Conservation (phyloP, 2,888 invertebrate genomes). For the Sceliomorpha sp. region DNA sequence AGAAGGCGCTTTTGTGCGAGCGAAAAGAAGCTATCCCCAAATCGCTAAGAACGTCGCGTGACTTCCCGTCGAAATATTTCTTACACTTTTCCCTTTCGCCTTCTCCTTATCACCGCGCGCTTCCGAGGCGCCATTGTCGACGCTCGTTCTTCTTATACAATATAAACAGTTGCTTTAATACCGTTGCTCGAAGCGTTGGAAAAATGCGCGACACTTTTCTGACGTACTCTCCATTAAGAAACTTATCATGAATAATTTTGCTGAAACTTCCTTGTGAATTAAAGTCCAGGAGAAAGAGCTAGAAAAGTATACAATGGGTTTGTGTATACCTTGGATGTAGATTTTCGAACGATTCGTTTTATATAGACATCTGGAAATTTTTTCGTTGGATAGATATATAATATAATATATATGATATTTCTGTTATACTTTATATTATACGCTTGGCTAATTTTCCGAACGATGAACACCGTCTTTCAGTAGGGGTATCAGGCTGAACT, state of each 20-base stretch:
- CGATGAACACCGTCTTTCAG: too few relatives aligned
- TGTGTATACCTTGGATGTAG: too few relatives aligned
- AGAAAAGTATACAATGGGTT: neutral
- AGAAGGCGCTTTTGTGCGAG: too few relatives aligned
- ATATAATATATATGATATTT: too few relatives aligned
- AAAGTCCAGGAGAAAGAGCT: conserved; percentile 21
- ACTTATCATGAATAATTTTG: conserved; percentile 46
- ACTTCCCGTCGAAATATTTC: conserved; percentile 23
- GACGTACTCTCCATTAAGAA: too few relatives aligned
- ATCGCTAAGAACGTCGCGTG: conserved; percentile 16
- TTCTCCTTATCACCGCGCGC: neutral
- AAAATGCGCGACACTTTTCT: conserved; percentile 44
- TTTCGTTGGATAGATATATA: too few relatives aligned
- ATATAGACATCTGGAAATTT: too few relatives aligned
- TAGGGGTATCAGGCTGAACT: too few relatives aligned
- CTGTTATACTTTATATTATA: too few relatives aligned
- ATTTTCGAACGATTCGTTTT: too few relatives aligned
- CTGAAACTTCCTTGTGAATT: conserved; percentile 30
- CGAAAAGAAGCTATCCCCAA: conserved; percentile 11
- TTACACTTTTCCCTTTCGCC: neutral
- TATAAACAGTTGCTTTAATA: conserved; percentile 46
- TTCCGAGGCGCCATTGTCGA: conserved; percentile 11
- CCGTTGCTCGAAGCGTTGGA: conserved; percentile 12
- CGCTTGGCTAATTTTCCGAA: too few relatives aligned
- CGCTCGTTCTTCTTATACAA: conserved; percentile 30